Evolutionary conservation across 2,888 invertebrate species (phyloP).

Genomic region (Hartigia nigra): DNA sequence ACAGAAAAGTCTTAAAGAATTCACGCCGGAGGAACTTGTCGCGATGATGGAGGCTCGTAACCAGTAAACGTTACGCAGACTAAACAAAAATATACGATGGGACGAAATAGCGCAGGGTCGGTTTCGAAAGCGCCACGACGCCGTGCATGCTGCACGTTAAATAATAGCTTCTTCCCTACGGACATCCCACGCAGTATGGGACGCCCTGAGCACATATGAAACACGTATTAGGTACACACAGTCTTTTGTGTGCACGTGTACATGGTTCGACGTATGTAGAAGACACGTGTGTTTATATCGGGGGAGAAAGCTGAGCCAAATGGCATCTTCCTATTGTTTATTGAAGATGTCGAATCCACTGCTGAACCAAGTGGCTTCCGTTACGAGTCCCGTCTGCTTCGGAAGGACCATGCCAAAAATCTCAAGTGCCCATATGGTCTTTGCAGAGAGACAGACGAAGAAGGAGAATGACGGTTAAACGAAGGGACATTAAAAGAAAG

Average conservation of each 20-base stretch:
- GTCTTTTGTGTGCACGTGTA: not conserved
- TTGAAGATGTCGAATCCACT: conserved; percentile 19
- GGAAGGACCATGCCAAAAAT: not conserved
- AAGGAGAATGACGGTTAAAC: not conserved
- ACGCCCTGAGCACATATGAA: not conserved
- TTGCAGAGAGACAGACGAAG: not conserved
- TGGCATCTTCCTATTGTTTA: conserved; percentile 33
- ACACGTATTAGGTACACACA: not conserved
- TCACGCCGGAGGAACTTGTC: not conserved
- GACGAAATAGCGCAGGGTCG: not conserved
- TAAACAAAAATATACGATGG: not conserved
- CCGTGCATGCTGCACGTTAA: not conserved
- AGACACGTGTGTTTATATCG: conserved; percentile 2
- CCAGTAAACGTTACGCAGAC: not conserved
- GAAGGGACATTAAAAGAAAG: not conserved
- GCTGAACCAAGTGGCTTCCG: conserved; percentile 14
- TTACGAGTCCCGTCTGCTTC: conserved; percentile 12
- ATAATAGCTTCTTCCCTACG: not conserved
- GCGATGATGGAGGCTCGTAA: not conserved
- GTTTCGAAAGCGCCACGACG: not conserved
- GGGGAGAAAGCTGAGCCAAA: conserved; percentile 18
- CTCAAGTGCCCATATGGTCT: not conserved
- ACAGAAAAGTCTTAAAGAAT: not conserved
- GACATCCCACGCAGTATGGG: not conserved
- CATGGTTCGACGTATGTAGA: not conserved